Conservation (phyloP, 2,888 invertebrate species). For the Eupithecia abbreviata region DNA sequence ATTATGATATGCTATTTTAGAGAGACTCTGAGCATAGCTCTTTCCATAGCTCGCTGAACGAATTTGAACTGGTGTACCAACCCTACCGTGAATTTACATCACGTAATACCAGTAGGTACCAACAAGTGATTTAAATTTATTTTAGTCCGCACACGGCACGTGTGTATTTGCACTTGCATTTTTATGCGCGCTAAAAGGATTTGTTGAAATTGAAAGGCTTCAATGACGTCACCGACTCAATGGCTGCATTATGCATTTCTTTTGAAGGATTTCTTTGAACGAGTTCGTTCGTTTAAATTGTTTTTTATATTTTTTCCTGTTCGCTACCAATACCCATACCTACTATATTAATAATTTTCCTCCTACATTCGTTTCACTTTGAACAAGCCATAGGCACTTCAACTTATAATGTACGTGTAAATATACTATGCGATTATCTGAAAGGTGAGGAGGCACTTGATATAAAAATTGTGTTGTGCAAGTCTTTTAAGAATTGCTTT, state of each 20-base stretch:
- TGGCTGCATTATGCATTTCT: slow-evolving; percentile 23
- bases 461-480: not conserved
- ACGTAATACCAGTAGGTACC: not conserved
- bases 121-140: not conserved
- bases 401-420: not conserved
- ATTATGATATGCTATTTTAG: too few relatives aligned
- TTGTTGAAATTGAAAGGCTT: slow-evolving; percentile 63
- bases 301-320: slow-evolving; percentile 16
- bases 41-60: too few relatives aligned
- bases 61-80: too few relatives aligned
- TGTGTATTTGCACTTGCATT: slow-evolving; percentile 37
- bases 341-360: not conserved
- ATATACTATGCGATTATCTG: too few relatives aligned
- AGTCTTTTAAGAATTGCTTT: slow-evolving; percentile 4
- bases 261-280: slow-evolving; percentile 27
- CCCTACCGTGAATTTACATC: not conserved
- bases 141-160: slow-evolving; percentile 11
- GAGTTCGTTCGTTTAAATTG: slow-evolving; percentile 5
- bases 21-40: too few relatives aligned
- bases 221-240: slow-evolving; percentile 49
- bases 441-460: not conserved
- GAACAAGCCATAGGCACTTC: not conserved
- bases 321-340: not conserved
- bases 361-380: not conserved
- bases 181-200: slow-evolving; percentile 62